These are phyloP conservation scores for Etheostoma spectabile DNA, from an alignment of 2,113 vertebrate species.

Conservation along the genomic window DNA sequence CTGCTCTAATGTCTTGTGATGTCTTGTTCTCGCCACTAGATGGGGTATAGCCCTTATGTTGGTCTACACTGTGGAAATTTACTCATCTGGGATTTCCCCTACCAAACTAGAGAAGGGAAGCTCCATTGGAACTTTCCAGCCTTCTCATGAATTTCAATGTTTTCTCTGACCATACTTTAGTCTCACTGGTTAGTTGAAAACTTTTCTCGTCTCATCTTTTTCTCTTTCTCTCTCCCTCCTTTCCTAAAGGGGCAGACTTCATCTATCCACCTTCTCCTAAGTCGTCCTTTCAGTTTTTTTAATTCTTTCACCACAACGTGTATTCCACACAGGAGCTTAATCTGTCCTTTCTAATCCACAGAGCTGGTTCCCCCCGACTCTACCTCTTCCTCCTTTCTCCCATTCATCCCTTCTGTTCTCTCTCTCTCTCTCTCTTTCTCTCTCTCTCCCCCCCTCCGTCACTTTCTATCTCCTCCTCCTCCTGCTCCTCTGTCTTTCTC, in stretches of 20 bases:
- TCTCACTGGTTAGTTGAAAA: constrained; percentile 42
- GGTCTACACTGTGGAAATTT: constrained; percentile 20
- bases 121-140: constrained; percentile 75
- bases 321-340: constrained; percentile 83
- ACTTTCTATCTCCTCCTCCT: constrained; percentile 41
- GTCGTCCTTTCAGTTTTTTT: constrained; percentile 75
- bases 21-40: constrained; percentile 78
- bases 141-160: constrained; percentile 66
- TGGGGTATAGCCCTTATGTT: constrained; percentile 67
- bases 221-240: constrained; percentile 32
- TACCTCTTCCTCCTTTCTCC: constrained; percentile 54
- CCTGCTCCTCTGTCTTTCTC: constrained; percentile 58
- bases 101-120: constrained; percentile 34
- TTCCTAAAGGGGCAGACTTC: constrained; percentile 57
- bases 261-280: constrained; percentile 71
- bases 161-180: constrained; percentile 56
- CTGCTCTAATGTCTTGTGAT: constrained; percentile 46
- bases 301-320: constrained; percentile 75
- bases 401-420: constrained; percentile 68
- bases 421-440: constrained; percentile 50
- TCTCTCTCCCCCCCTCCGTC: constrained; percentile 37
- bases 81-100: constrained; percentile 66
- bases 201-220: constrained; percentile 36
- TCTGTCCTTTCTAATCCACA: constrained; percentile 84
- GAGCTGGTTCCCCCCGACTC: constrained; percentile 46